Conservation (phyloP, 2,113 vertebrate genomes). For the Ailuropoda melanoleuca region DNA sequence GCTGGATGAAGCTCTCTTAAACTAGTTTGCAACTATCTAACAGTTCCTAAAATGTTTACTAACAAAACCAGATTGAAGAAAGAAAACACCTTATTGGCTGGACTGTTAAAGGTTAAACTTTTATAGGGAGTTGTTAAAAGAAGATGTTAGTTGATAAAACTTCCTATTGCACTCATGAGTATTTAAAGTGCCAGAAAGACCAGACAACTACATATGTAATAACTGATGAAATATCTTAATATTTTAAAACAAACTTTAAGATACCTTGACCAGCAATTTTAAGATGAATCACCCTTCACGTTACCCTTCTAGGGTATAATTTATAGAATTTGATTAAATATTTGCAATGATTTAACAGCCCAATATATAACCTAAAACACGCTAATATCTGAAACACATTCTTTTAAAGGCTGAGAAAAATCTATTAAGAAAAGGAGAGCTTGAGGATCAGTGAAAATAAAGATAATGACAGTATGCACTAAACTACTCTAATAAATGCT, state of each 20-base stretch:
- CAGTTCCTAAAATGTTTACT: background rate
- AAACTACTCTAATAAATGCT: background rate
- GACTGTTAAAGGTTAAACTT: background rate
- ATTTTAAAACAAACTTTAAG: conserved; percentile 20
- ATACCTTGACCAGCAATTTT: background rate
- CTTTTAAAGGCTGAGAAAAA: conserved; percentile 44
- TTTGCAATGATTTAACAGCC: background rate
- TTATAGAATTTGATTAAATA: background rate
- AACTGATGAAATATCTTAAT: background rate
- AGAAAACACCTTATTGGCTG: background rate
- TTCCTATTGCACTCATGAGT: background rate
- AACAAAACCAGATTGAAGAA: background rate
- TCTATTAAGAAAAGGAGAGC: background rate
- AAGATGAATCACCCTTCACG: background rate
- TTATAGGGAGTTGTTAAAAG: background rate
- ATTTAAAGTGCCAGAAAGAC: conserved; percentile 16
- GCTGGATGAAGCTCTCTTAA: background rate
- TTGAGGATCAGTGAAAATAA: background rate
- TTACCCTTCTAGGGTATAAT: background rate
- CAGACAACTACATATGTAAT: background rate
- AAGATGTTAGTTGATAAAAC: conserved; percentile 10
- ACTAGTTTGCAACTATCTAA: background rate
- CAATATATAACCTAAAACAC: background rate
- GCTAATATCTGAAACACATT: background rate
- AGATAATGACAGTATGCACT: background rate